Conservation (phyloP, 2,113 vertebrate species). For the Apus apus region DNA sequence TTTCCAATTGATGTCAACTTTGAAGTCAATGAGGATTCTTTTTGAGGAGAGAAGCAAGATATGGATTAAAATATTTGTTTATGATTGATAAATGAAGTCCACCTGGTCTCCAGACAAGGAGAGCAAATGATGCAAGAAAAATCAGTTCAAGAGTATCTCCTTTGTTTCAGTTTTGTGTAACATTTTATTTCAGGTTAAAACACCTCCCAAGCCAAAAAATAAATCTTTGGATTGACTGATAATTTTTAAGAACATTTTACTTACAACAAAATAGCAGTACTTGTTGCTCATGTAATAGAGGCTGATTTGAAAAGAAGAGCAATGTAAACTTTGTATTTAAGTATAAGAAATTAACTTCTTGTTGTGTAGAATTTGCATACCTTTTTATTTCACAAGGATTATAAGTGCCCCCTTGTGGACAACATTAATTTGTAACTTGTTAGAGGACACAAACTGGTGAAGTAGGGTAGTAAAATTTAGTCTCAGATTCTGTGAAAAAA, state of each 20-base stretch:
- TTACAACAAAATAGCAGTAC: not conserved
- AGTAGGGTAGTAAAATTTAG: not conserved
- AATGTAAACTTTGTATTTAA: not conserved
- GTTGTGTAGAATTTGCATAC: not conserved
- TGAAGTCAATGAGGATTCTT: not conserved
- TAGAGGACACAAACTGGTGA: not conserved
- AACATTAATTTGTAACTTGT: not conserved
- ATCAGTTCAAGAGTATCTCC: not conserved
- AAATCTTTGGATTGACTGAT: not conserved
- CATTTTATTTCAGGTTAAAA: not conserved
- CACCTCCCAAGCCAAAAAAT: not conserved
- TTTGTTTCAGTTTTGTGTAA: not conserved
- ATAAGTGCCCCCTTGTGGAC: conserved; percentile 69
- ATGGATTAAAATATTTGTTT: conserved; percentile 10
- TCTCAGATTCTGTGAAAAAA: not conserved
- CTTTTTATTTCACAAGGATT: not conserved
- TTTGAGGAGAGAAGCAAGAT: not conserved
- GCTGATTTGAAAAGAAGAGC: not conserved
- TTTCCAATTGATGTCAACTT: conserved; percentile 9
- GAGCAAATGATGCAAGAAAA: not conserved
- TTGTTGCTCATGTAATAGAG: not conserved
- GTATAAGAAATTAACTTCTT: not conserved
- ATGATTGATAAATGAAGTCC: not conserved
- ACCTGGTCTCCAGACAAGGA: not conserved
- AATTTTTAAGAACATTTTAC: not conserved